phyloP scores from a whole-genome alignment of 2,888 invertebrate genomes.

The Archaeoteleia sp. region DNA sequence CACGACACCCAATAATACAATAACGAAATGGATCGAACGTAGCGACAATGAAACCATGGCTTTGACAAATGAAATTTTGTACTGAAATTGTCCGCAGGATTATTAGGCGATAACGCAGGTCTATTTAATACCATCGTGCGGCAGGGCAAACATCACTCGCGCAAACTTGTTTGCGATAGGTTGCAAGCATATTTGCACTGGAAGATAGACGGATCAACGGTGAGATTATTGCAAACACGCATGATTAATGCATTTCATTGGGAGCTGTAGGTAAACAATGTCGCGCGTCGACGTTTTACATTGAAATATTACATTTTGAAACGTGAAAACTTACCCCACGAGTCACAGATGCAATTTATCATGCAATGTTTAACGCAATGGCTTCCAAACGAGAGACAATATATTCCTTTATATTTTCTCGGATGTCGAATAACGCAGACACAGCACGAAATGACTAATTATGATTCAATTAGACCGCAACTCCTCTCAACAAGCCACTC shows the following conservation, averaged over 20 bases:
- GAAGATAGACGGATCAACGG: conserved; percentile 12
- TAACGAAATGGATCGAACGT: conserved; percentile 17
- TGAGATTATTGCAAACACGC: conserved; percentile 7
- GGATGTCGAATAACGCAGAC: conserved; percentile 22
- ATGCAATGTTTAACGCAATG: conserved; percentile 9
- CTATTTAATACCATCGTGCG: conserved; percentile 10
- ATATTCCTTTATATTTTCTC: conserved; percentile 12
- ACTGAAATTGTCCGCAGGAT: conserved; percentile 7
- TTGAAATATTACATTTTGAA: too few relatives aligned
- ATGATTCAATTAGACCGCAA: conserved; percentile 63
- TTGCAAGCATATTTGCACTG: conserved; percentile 8
- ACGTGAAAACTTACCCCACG: too few relatives aligned
- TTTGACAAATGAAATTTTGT: conserved; percentile 19
- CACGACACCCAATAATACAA: conserved; percentile 16
- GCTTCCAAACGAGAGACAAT: conserved; percentile 8
- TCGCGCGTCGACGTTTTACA: too few relatives aligned
- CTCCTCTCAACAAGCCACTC: conserved; percentile 56
- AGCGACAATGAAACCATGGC: conserved; percentile 33
- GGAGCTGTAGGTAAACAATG: background rate
- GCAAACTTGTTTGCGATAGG: conserved; percentile 4
- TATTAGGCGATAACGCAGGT: conserved; percentile 13
- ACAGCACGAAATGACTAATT: conserved; percentile 51
- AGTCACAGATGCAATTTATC: too few relatives aligned
- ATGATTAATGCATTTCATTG: conserved; percentile 7
- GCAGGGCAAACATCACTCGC: conserved; percentile 10